A percentile compares a stretch with the other conserved stretches of the same genome.
Conservation (phyloP, 2,888 invertebrate genomes). For the Sphaeridia pumilis region DNA sequence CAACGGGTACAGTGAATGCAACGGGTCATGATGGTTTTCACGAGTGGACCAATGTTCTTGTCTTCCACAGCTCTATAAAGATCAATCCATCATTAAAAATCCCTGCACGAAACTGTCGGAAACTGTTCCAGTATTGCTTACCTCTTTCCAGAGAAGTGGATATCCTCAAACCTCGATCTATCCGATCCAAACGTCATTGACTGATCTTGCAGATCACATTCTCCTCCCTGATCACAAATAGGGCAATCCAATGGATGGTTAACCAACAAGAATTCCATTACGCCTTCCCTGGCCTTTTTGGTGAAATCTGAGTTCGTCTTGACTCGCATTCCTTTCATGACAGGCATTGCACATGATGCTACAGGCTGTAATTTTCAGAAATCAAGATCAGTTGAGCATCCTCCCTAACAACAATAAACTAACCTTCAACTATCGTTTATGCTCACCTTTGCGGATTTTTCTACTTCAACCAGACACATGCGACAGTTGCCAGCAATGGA, state of each 20-base stretch:
- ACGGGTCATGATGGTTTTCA: slow-evolving; percentile 98
- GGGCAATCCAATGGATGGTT: slow-evolving; percentile 99
- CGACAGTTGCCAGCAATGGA: slow-evolving; percentile 98
- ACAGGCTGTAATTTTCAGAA: slow-evolving; percentile 64
- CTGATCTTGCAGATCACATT: slow-evolving; percentile 92
- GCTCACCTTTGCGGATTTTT: slow-evolving; percentile 76
- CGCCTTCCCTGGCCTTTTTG: slow-evolving; percentile 66
- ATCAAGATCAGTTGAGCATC: background rate
- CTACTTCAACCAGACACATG: slow-evolving; percentile 99
- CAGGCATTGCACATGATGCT: slow-evolving; percentile 99
- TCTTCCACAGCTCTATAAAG: slow-evolving; percentile 83
- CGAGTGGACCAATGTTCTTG: slow-evolving; percentile 94
- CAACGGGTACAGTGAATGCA: slow-evolving; percentile 99
- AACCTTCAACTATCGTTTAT: slow-evolving; percentile 6
- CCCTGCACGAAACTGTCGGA: background rate
- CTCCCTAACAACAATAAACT: background rate
- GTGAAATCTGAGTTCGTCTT: slow-evolving; percentile 96
- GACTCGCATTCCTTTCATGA: slow-evolving; percentile 99
- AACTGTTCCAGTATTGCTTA: slow-evolving; percentile 38
- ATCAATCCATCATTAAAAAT: background rate
- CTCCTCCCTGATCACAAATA: slow-evolving; percentile 97
- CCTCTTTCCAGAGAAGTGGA: slow-evolving; percentile 81
- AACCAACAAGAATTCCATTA: slow-evolving; percentile 97
- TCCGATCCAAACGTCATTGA: slow-evolving; percentile 98
- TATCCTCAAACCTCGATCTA: slow-evolving; percentile 84